phyloP scores from a whole-genome alignment of 1,140 invertebrate species.

The Brachionus paranguensis region DNA sequence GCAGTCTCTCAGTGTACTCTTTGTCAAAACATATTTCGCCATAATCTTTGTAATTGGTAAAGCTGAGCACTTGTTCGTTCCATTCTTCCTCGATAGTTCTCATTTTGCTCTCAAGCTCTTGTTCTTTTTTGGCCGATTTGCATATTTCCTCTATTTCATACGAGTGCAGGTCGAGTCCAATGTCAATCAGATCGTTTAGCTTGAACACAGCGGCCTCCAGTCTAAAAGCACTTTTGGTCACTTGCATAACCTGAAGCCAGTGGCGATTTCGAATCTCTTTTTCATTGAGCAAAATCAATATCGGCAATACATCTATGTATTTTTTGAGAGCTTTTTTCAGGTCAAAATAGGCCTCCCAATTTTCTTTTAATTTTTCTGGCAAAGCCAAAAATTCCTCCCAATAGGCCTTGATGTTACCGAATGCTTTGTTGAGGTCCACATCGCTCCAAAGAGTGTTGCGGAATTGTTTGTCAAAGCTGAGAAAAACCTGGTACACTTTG shows the following conservation, averaged over 20 bases:
- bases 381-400: slow-evolving; percentile 23
- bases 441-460: slow-evolving; percentile 54
- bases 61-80: slow-evolving; percentile 56
- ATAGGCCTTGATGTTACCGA: not conserved
- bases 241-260: slow-evolving; percentile 56
- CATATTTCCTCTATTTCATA: slow-evolving; percentile 54
- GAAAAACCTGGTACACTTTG: slow-evolving; percentile 54
- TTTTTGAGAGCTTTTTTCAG: slow-evolving; percentile 4
- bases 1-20: slow-evolving; percentile 49
- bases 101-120: slow-evolving; percentile 55
- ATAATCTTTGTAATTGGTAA: slow-evolving; percentile 53
- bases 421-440: slow-evolving; percentile 42
- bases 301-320: slow-evolving; percentile 21
- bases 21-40: slow-evolving; percentile 53
- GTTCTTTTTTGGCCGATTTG: slow-evolving; percentile 50
- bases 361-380: slow-evolving; percentile 37
- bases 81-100: slow-evolving; percentile 55
- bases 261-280: slow-evolving; percentile 55
- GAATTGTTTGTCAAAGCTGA: slow-evolving; percentile 52
- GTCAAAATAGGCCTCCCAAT: slow-evolving; percentile 30
- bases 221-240: slow-evolving; percentile 53
- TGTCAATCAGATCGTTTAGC: slow-evolving; percentile 52
- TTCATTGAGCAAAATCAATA: slow-evolving; percentile 1
- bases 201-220: slow-evolving; percentile 55
- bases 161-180: slow-evolving; percentile 53